Evolutionary conservation across 2,797 vertebrate species (phyloP), one percentile per base, ranked within the genome.

Genomic region (Dermochelys coriacea): DNA sequence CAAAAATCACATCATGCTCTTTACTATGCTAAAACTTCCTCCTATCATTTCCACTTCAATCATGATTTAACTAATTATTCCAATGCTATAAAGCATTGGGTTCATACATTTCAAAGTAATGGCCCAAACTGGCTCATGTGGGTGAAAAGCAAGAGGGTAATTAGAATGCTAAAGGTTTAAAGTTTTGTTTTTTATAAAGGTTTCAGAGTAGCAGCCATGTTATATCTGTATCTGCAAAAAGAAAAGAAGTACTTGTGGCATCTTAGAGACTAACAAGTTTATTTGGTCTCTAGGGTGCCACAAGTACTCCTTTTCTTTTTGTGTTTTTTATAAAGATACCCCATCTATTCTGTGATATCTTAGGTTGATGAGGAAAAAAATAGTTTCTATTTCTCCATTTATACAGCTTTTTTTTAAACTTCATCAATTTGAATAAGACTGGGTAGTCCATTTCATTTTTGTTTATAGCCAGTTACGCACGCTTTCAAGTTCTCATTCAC

Each of bases 301-400:
- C 41, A 41, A 41, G 41, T 41, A 41, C 41, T 41, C 41, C 41
- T 41, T 41, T 41, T 41, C 41, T 41, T 41, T 41, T 41, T 41
- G 41, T 41, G 8, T 21, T 10, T 37, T 68, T 68, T 37, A 68
- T 23, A 37, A 68, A 41, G 19, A 71, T 23, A 19, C 19, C 21
- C 21, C 52, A 23, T 71, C n/a, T 41, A 23, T 37, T 41, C 9
- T 27, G 31, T 5, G 57, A 64, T 9, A 15, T 37, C 57, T 14
- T 6, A 2, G n/a, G 8, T 8, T 5, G 0, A 11, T n/a, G 41
- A 71, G 5, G n/a, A n/a, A 6, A 11, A 37, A n/a, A 23, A 0
- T 23, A 50, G 49, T 71, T 0, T n/a, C 8, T 1, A 0, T n/a
- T 41, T 1, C 0, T 12, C 77, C 18, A 31, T 2, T 29, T 8